Conservation (phyloP, 2,113 vertebrate genomes). For the Notothenia rossii region DNA sequence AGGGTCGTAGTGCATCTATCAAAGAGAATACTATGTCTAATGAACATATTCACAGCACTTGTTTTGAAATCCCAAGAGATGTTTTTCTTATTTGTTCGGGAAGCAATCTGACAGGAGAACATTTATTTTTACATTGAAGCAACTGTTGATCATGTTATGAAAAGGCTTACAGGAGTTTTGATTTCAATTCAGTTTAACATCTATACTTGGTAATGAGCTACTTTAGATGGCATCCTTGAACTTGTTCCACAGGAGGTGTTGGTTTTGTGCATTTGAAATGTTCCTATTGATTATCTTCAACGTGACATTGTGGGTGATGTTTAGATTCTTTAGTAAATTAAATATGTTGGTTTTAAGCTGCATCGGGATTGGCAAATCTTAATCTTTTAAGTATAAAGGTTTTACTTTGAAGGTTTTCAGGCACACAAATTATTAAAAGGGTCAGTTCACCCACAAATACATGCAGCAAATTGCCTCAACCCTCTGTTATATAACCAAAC, state of each 20-base stretch:
- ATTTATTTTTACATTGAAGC: conserved; percentile 21
- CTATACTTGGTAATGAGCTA: not conserved
- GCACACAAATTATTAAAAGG: not conserved
- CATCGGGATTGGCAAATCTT: not conserved
- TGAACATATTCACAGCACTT: conserved; percentile 8
- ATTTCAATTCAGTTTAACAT: conserved; percentile 15
- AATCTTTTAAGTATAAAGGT: not conserved
- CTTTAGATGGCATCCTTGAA: not conserved
- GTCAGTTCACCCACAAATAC: not conserved
- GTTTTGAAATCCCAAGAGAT: conserved; percentile 32
- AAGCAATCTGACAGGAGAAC: conserved; percentile 10
- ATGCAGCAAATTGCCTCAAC: too few relatives aligned
- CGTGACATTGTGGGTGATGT: not conserved
- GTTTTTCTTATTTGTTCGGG: conserved; percentile 1
- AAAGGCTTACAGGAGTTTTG: not conserved
- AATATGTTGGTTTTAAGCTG: not conserved
- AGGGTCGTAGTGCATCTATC: not conserved
- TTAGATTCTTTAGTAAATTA: not conserved
- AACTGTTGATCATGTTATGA: not conserved
- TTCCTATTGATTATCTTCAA: not conserved
- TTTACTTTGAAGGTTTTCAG: not conserved
- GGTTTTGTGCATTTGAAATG: conserved; percentile 1
- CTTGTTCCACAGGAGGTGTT: not conserved
- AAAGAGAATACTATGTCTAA: conserved; percentile 23
- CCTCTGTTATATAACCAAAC: not conserved